Evolutionary conservation across 2,113 vertebrate genomes (phyloP).

Genomic region (Phyllostomus hastatus): DNA sequence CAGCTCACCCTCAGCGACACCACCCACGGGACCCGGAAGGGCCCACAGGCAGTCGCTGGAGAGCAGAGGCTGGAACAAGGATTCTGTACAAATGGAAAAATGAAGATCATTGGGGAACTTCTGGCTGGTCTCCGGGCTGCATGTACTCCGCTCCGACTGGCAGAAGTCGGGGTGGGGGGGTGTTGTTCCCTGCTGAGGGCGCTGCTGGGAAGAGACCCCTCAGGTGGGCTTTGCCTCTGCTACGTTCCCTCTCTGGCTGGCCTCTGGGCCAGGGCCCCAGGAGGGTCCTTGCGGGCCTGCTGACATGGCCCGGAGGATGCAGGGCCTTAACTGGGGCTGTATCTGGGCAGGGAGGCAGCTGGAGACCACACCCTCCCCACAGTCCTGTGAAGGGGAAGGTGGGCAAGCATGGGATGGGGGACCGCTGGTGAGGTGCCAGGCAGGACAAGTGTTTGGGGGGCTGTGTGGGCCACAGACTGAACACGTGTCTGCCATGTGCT

Average conservation of each 20-base stretch:
- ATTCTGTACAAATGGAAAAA: not conserved
- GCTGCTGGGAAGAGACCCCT: not conserved
- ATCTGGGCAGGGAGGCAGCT: not conserved
- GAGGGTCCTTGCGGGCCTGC: not conserved
- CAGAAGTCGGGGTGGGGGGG: not conserved
- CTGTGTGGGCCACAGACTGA: not conserved
- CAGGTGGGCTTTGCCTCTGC: not conserved
- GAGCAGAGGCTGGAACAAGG: not conserved
- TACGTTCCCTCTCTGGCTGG: not conserved
- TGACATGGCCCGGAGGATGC: not conserved
- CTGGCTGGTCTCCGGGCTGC: not conserved
- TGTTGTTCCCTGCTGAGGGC: not conserved
- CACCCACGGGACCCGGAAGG: not conserved
- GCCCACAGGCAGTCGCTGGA: accelerated
- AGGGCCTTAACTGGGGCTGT: accelerated
- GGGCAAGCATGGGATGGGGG: not conserved
- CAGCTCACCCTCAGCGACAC: not conserved
- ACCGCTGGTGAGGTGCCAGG: not conserved
- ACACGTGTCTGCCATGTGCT: not conserved
- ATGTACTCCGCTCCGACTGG: not conserved
- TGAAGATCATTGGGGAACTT: not conserved
- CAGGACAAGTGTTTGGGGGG: not conserved
- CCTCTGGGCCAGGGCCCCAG: not conserved
- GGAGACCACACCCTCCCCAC: not conserved
- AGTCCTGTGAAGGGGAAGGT: not conserved